These are phyloP conservation scores for Zaprionus bogoriensis DNA, from an alignment of 2,888 invertebrate species.

Conservation along the genomic window DNA sequence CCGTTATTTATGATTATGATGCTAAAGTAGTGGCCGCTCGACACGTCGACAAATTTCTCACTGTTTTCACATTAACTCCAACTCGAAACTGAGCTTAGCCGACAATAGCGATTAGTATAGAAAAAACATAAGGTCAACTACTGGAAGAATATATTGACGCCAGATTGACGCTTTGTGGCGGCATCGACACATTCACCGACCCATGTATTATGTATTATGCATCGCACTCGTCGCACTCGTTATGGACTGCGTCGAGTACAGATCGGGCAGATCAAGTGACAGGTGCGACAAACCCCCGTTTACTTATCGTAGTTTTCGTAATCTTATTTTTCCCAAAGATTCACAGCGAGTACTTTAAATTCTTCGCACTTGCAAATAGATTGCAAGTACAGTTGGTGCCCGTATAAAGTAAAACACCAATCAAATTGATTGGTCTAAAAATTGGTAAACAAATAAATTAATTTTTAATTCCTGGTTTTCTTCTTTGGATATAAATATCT, in stretches of 20 bases:
- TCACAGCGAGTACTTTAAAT: not conserved
- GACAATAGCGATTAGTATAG: conserved; percentile 1
- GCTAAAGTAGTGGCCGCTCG: conserved; percentile 14
- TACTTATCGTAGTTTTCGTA: conserved; percentile 29
- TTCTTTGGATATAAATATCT: too few species aligned
- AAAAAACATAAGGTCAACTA: conserved; percentile 46
- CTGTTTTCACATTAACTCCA: conserved; percentile 29
- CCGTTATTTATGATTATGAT: conserved; percentile 43
- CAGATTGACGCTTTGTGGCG: not conserved
- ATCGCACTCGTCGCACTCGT: not conserved
- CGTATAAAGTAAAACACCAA: too few species aligned
- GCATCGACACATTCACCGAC: conserved; percentile 23
- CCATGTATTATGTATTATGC: conserved; percentile 5
- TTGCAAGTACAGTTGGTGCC: too few species aligned
- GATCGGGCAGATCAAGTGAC: not conserved
- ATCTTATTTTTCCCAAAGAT: conserved; percentile 20
- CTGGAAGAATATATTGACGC: conserved; percentile 25
- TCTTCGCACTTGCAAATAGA: too few species aligned
- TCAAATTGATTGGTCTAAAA: too few species aligned
- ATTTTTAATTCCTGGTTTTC: too few species aligned
- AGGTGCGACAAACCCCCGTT: not conserved
- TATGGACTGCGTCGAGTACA: not conserved
- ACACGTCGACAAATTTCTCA: conserved; percentile 39
- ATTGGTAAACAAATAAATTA: too few species aligned
- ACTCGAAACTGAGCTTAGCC: not conserved